These are phyloP conservation scores for Pitta sordida DNA, from an alignment of 2,113 vertebrate genomes.

Conservation along the genomic window DNA sequence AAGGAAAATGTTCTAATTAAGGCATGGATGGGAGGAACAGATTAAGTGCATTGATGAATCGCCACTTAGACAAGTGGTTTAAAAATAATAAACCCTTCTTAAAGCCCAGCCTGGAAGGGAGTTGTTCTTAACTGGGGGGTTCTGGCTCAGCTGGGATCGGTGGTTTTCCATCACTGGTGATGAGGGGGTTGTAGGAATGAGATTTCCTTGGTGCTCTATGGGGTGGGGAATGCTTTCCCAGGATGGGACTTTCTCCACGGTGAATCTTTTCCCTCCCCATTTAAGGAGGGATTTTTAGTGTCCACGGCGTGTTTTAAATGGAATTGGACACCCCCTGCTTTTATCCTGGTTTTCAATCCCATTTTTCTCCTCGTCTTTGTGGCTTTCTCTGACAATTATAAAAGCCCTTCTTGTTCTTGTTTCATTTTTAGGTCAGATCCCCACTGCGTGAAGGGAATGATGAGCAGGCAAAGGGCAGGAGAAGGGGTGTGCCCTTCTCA, in stretches of 20 bases:
- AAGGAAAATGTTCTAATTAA: constrained; percentile 56
- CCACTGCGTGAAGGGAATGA: accelerated
- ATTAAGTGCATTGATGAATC: constrained; percentile 49
- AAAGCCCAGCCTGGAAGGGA: neutral
- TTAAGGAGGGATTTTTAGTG: accelerated
- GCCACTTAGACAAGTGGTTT: constrained; percentile 18
- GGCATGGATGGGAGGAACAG: neutral
- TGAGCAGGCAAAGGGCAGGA: accelerated
- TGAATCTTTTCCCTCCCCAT: neutral
- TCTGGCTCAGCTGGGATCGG: neutral
- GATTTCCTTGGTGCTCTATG: neutral
- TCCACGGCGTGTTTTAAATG: neutral
- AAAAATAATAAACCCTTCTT: neutral
- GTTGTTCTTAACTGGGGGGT: accelerated
- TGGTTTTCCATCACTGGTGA: neutral
- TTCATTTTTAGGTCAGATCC: neutral
- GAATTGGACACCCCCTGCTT: neutral
- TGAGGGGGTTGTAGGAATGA: accelerated
- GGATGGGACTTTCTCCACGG: neutral
- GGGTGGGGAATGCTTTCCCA: neutral
- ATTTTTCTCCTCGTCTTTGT: neutral
- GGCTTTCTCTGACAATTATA: neutral
- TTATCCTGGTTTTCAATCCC: neutral
- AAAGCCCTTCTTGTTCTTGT: neutral
- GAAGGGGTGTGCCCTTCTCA: neutral